These are phyloP conservation scores for Encarsia formosa DNA, from an alignment of 2,888 invertebrate genomes.

Conservation along the genomic window DNA sequence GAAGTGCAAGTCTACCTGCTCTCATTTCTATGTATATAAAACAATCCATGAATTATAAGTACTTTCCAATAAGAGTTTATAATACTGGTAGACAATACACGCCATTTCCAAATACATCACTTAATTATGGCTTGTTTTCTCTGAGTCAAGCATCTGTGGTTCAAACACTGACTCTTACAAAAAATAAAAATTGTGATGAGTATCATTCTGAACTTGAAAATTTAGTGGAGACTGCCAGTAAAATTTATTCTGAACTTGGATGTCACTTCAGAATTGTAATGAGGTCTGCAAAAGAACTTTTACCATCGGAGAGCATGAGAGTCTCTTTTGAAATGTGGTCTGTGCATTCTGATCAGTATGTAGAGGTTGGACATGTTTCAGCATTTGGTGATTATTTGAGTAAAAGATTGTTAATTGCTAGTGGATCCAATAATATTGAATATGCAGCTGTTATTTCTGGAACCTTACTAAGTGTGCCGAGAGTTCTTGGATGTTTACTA, in stretches of 20 bases:
- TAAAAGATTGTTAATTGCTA: constrained; percentile 70
- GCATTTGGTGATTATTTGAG: constrained; percentile 70
- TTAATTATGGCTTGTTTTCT: constrained; percentile 58
- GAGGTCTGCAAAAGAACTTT: constrained; percentile 60
- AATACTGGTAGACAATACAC: constrained; percentile 68
- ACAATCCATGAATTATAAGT: constrained; percentile 58
- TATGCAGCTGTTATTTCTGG: constrained; percentile 71
- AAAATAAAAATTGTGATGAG: constrained; percentile 50
- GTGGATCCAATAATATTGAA: constrained; percentile 52
- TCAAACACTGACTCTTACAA: constrained; percentile 57
- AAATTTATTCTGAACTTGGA: constrained; percentile 63
- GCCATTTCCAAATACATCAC: constrained; percentile 49
- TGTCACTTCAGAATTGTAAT: constrained; percentile 65
- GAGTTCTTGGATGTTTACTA: constrained; percentile 67
- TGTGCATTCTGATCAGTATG: constrained; percentile 57
- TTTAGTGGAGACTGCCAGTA: constrained; percentile 54
- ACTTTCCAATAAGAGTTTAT: constrained; percentile 68
- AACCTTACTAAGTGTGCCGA: constrained; percentile 69
- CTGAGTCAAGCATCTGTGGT: constrained; percentile 67
- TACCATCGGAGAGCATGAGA: constrained; percentile 64
- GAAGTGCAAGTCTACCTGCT: constrained; percentile 68
- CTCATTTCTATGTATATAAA: constrained; percentile 73
- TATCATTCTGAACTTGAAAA: constrained; percentile 58
- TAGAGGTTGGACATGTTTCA: constrained; percentile 73
- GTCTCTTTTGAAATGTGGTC: constrained; percentile 74